Evolutionary conservation across 2,797 vertebrate genomes (phyloP), one percentile per base, ranked within the genome.

Genomic region (Cercopithecus petaurista): DNA sequence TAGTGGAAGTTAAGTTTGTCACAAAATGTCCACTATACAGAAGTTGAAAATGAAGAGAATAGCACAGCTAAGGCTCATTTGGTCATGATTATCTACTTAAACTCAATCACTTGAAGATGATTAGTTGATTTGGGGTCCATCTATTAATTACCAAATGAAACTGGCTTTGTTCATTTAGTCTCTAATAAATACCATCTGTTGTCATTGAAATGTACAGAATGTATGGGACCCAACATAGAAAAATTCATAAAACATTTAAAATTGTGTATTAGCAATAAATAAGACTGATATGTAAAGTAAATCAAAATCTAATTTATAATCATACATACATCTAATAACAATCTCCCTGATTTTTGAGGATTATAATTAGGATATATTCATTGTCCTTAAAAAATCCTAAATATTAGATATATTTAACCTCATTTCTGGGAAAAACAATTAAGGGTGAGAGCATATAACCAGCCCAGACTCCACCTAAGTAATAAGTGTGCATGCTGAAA

Each of bases 101-200:
- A 46, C 81, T 30, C 5, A 57, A 24, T 61, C 36, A 36, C 24
- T 67, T 77, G 36, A 41, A 85, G 55, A 64, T 73, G 24, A 46
- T 7, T 83, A 61, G 11, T 24, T 88, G 28, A 73, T 77, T 36
- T 59, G 39, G 4, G 41, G 43, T 82, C 15, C 2, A 41, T 67
- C 17, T 93, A 64, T 39, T 96, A 83, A 86, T 90, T 86, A 33
- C 7, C 24, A 89, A 77, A 36, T 96, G 85, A 96, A 70, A 86
- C 4, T 46, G 11, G 36, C 2, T 90, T 87, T 90, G 8, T 75
- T 61, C 41, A 59, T 57, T 93, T 59, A 93, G 24, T 4, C 4
- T n/a, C 10, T 33, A 41, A 55, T 57, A 52, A 3, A 4, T 52
- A 17, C 1, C 33, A 86, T 46, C 73, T 76, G 86, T 93, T 73